Evolutionary conservation across 2,797 vertebrate species (phyloP), one percentile per base, ranked within the genome.

Genomic region (Oryzias sinensis): DNA sequence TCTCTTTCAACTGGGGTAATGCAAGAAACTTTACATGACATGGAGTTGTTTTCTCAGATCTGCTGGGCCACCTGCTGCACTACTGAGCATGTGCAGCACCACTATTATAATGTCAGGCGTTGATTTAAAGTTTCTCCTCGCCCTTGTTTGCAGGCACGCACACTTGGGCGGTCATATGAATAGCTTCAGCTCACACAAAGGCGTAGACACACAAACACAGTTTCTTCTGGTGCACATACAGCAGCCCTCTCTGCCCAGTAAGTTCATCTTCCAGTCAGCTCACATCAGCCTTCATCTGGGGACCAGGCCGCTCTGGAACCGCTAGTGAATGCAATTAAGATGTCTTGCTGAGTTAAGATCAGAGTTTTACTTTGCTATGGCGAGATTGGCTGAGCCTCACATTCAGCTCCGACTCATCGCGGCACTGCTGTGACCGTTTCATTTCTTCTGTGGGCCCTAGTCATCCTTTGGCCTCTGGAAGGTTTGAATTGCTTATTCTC

Each of bases 241-340:
- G 17, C 61, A 41, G 33, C 68, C 65, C 46, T 9, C 72, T 70
- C 56, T 52, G 60, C 76, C 71, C 70, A 64, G 74, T 72, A 85
- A 88, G 85, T 84, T 90, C 85, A 87, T 88, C 82, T 85, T 85
- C 85, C 76, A 90, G 85, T 90, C 88, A 82, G 79, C 74, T 86
- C 83, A 81, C 85, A 88, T 90, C 84, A 87, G 77, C 73, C 79
- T 52, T 84, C 78, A 82, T 81, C 81, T 65, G 73, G 82, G 80
- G 80, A 84, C 53, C 72, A 5, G 25, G 56, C 43, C 25, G 72
- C 79, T 74, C 60, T 22, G 51, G 73, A 79, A 72, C 77, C 59
- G 80, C 74, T 66, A 51, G 77, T 74, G 82, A 76, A 79, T 70
- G 83, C 81, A 86, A 88, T 89, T 89, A 90, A 88, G 86, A 88